phyloP scores from a whole-genome alignment of 2,888 invertebrate species.

The Torymus auratus region DNA sequence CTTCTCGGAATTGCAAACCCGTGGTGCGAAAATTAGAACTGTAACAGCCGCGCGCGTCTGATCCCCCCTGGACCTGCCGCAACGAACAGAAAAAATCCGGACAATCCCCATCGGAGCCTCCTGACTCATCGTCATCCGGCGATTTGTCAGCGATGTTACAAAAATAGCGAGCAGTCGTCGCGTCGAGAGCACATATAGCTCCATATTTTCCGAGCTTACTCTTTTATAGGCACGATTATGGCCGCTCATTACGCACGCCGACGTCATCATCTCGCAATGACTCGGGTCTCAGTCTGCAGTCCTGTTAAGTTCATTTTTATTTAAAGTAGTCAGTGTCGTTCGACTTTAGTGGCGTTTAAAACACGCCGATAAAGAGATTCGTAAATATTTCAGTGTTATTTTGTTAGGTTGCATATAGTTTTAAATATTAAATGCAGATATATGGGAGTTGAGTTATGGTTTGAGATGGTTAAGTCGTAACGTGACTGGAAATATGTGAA shows the following conservation, averaged over 20 bases:
- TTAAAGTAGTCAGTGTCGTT: neutral
- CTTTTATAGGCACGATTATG: conserved; percentile 35
- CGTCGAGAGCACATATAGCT: neutral
- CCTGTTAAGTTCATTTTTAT: neutral
- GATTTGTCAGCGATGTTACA: conserved; percentile 21
- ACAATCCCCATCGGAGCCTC: neutral
- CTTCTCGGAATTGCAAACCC: too few relatives aligned
- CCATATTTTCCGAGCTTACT: conserved; percentile 22
- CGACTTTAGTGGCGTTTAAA: too few relatives aligned
- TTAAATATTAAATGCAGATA: too few relatives aligned
- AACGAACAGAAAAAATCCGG: neutral
- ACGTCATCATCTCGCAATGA: conserved; percentile 17
- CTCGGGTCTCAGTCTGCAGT: neutral
- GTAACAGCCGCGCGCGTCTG: too few relatives aligned
- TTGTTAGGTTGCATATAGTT: too few relatives aligned
- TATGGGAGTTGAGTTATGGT: too few relatives aligned
- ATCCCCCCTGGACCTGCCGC: too few relatives aligned
- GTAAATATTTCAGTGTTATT: too few relatives aligned
- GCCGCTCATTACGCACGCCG: conserved; percentile 13
- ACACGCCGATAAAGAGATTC: too few relatives aligned
- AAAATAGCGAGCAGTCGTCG: conserved; percentile 37
- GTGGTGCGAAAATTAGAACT: too few relatives aligned
- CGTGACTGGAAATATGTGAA: too few relatives aligned
- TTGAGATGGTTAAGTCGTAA: too few relatives aligned
- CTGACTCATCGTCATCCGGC: conserved; percentile 35